phyloP scores from a whole-genome alignment of 2,797 vertebrate genomes.

The Enteromius unitaeniatus region DNA sequence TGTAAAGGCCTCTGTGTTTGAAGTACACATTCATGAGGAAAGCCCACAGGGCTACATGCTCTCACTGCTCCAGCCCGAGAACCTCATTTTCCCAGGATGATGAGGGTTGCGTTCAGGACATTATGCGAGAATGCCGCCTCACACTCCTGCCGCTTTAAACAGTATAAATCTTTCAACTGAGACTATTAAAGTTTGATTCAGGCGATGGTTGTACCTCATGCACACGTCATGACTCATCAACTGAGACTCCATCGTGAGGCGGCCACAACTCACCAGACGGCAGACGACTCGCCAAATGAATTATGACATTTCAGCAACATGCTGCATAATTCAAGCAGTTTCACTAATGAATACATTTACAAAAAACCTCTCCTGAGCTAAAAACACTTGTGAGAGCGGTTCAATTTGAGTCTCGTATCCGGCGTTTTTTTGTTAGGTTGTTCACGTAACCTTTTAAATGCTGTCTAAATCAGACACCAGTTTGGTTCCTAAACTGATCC shows the following conservation, averaged over 20 bases:
- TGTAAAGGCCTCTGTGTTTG: slow-evolving; percentile 3
- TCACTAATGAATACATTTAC: slow-evolving; percentile 16
- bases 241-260: neutral
- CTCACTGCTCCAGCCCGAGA: slow-evolving; percentile 1
- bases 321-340: slow-evolving; percentile 17
- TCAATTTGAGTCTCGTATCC: neutral
- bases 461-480: neutral
- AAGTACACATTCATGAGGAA: neutral
- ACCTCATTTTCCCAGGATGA: neutral
- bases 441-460: neutral
- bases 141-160: slow-evolving; percentile 16
- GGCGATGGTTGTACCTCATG: neutral
- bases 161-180: slow-evolving; percentile 49
- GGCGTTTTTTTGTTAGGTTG: neutral
- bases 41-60: neutral
- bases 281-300: slow-evolving; percentile 22
- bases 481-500: neutral
- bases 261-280: slow-evolving; percentile 29
- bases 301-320: slow-evolving; percentile 11
- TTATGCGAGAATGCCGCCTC: neutral
- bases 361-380: neutral
- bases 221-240: slow-evolving; percentile 34
- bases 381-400: neutral
- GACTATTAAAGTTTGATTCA: slow-evolving; percentile 42
- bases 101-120: neutral